Conservation (phyloP, 2,797 vertebrate genomes). For the Darevskia mixta region DNA sequence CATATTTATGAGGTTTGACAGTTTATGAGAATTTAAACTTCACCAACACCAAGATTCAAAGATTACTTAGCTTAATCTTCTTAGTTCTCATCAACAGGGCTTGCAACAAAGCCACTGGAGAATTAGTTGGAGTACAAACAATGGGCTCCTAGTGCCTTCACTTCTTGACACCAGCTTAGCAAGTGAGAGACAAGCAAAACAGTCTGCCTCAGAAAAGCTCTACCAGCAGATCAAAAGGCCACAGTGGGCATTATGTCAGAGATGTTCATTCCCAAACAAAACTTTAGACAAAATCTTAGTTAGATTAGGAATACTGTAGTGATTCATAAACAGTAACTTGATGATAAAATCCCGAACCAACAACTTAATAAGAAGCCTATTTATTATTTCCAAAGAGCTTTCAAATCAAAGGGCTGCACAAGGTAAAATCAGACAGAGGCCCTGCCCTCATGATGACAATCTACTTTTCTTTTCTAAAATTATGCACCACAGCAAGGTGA, state of each 20-base stretch:
- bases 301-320: background rate
- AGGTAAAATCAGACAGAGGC: background rate
- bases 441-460: too few relatives aligned
- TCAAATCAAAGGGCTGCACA: background rate
- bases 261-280: constrained; percentile 19
- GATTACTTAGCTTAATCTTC: constrained; percentile 66
- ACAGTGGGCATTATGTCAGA: constrained; percentile 12
- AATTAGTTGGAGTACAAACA: constrained; percentile 61
- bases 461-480: background rate
- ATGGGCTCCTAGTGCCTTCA: constrained; percentile 47
- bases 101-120: constrained; percentile 41
- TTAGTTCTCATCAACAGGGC: constrained; percentile 57
- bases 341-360: too few relatives aligned
- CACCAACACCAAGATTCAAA: constrained; percentile 58
- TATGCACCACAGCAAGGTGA: background rate
- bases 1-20: constrained; percentile 50
- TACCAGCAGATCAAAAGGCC: constrained; percentile 4
- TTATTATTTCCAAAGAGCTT: background rate
- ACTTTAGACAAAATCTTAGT: constrained; percentile 10
- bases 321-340: background rate
- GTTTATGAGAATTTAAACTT: constrained; percentile 62
- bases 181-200: constrained; percentile 13
- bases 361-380: background rate
- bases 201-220: constrained; percentile 18
- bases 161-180: constrained; percentile 50